phyloP scores from a whole-genome alignment of 1,140 invertebrate species.

The Drosophila repletoides region DNA sequence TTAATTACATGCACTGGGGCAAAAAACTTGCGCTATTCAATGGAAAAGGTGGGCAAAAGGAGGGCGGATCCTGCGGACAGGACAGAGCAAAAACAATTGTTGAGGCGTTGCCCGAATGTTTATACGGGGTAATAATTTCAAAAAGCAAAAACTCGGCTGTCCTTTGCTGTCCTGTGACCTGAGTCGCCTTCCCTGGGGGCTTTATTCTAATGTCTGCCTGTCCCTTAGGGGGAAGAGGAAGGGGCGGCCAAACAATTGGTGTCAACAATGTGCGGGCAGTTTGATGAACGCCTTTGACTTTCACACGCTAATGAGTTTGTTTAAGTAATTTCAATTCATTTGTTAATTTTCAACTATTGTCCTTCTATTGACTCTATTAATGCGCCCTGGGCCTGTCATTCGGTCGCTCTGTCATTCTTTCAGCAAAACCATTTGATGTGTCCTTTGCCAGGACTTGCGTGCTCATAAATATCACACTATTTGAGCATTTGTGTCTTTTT shows the following conservation, averaged over 20 bases:
- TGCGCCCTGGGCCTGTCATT: slow-evolving; percentile 40
- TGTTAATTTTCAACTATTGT: slow-evolving; percentile 80
- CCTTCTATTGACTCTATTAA: slow-evolving; percentile 74
- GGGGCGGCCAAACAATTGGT: slow-evolving; percentile 37
- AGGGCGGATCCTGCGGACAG: slow-evolving; percentile 16
- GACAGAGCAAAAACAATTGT: slow-evolving; percentile 38
- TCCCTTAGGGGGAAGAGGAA: neutral
- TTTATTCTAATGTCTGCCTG: slow-evolving; percentile 7
- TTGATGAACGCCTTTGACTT: slow-evolving; percentile 54
- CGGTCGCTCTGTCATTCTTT: slow-evolving; percentile 25
- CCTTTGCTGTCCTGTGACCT: slow-evolving; percentile 8
- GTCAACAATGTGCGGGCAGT: slow-evolving; percentile 51
- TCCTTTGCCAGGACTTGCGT: slow-evolving; percentile 42
- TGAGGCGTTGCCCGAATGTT: slow-evolving; percentile 47
- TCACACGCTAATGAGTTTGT: slow-evolving; percentile 76
- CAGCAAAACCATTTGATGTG: neutral
- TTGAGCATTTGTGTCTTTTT: slow-evolving; percentile 45
- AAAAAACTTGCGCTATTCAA: slow-evolving; percentile 2
- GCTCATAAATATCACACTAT: slow-evolving; percentile 30
- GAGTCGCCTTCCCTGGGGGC: slow-evolving; percentile 4
- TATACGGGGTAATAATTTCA: slow-evolving; percentile 38
- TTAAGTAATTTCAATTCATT: slow-evolving; percentile 81
- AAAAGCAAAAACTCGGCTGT: slow-evolving; percentile 18
- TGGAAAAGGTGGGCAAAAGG: slow-evolving; percentile 6
- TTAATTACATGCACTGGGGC: slow-evolving; percentile 65